Evolutionary conservation across 2,797 vertebrate genomes (phyloP).

Genomic region (Alectoris magna): DNA sequence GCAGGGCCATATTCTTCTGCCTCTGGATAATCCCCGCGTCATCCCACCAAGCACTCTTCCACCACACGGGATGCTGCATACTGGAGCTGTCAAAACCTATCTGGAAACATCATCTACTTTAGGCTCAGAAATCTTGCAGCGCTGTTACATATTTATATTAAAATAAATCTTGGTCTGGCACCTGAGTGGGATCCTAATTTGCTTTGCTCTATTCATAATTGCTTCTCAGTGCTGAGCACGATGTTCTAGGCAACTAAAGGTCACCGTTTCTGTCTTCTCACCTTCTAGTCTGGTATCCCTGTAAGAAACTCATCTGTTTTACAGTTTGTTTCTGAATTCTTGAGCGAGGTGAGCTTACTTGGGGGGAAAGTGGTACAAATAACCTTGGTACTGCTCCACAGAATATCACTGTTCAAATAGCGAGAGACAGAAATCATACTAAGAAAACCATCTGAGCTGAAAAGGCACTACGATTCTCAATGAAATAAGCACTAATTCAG

Average conservation of each 20-base stretch:
- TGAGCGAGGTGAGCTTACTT: background rate
- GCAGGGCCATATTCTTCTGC: background rate
- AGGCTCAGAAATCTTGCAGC: background rate
- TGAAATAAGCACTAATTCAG: background rate
- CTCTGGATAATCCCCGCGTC: background rate
- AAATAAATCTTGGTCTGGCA: background rate
- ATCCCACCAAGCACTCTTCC: rapidly evolving
- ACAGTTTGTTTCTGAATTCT: background rate
- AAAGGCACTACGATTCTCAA: background rate
- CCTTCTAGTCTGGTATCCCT: rapidly evolving
- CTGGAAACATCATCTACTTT: background rate
- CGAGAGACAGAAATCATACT: background rate
- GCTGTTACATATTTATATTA: background rate
- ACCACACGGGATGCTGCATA: background rate
- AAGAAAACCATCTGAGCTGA: background rate
- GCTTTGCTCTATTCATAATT: background rate
- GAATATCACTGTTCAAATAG: background rate
- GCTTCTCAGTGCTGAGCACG: rapidly evolving
- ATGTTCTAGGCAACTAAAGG: background rate
- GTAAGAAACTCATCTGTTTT: background rate
- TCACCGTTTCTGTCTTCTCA: background rate
- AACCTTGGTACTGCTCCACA: background rate
- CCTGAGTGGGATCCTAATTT: background rate
- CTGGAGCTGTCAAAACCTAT: background rate
- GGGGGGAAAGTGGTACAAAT: background rate